These are phyloP conservation scores for Monodelphis domestica DNA, from an alignment of 2,797 vertebrate species.

Conservation along the genomic window DNA sequence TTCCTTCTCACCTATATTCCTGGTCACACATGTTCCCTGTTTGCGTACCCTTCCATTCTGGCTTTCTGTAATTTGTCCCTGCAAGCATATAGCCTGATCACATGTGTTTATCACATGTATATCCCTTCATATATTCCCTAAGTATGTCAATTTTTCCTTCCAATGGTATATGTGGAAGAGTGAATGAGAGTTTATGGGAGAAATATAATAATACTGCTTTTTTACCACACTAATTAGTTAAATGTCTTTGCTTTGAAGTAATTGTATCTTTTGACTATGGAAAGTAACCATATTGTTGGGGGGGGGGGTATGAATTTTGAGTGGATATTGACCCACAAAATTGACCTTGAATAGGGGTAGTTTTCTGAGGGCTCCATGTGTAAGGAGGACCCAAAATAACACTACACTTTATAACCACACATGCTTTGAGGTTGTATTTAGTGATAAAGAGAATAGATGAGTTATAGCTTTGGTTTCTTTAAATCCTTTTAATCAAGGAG, in stretches of 20 bases:
- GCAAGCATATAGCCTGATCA: not conserved
- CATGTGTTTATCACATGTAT: not conserved
- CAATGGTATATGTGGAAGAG: not conserved
- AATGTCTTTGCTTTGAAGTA: not conserved
- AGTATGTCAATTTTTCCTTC: not conserved
- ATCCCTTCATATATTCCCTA: not conserved
- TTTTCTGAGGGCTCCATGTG: not conserved
- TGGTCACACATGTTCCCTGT: not conserved
- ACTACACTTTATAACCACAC: not conserved
- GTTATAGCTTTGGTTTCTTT: not conserved
- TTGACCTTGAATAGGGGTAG: not conserved
- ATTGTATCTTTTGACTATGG: not conserved
- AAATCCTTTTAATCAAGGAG: not conserved
- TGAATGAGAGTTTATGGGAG: not conserved
- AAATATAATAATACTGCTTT: not conserved
- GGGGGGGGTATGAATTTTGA: not conserved
- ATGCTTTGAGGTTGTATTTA: not conserved
- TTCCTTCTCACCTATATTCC: not conserved
- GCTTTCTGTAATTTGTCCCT: not conserved
- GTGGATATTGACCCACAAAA: not conserved
- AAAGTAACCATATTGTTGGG: not conserved
- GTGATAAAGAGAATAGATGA: not conserved
- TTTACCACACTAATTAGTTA: not conserved
- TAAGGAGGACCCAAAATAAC: not conserved
- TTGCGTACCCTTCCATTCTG: not conserved